Conservation (phyloP, 2,888 invertebrate genomes). For the Masnerella sp. region DNA sequence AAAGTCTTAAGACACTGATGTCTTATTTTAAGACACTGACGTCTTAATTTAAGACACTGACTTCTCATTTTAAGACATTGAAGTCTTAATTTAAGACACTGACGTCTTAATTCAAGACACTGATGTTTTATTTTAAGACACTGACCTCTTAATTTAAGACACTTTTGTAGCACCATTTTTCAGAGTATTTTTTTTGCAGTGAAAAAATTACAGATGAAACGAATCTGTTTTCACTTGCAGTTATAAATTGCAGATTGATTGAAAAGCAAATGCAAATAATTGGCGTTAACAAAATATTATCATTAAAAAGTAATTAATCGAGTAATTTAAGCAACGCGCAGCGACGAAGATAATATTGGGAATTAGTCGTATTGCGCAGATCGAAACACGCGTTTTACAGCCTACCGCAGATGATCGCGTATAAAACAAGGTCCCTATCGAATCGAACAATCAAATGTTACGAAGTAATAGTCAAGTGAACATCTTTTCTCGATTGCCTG, state of each 20-base stretch:
- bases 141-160: no score
- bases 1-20: no score
- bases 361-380: conserved; percentile 30
- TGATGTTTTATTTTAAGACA: no score
- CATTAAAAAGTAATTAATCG: conserved; percentile 34
- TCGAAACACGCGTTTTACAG: conserved; percentile 44
- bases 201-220: no score
- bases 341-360: conserved; percentile 35
- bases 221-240: no score
- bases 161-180: no score
- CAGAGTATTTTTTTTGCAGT: no score
- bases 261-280: conserved; percentile 21
- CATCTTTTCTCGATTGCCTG: conserved; percentile 47
- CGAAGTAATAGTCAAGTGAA: conserved; percentile 48
- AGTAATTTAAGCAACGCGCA: conserved; percentile 25
- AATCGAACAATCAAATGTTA: conserved; percentile 59
- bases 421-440: conserved; percentile 59
- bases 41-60: no score
- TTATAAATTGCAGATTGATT: background rate
- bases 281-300: conserved; percentile 13
- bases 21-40: no score
- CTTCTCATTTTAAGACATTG: no score
- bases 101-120: no score
- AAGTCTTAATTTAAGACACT: no score
- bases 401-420: conserved; percentile 50